Evolutionary conservation across 2,797 vertebrate genomes (phyloP).

Genomic region (Ambastaia sidthimunki): DNA sequence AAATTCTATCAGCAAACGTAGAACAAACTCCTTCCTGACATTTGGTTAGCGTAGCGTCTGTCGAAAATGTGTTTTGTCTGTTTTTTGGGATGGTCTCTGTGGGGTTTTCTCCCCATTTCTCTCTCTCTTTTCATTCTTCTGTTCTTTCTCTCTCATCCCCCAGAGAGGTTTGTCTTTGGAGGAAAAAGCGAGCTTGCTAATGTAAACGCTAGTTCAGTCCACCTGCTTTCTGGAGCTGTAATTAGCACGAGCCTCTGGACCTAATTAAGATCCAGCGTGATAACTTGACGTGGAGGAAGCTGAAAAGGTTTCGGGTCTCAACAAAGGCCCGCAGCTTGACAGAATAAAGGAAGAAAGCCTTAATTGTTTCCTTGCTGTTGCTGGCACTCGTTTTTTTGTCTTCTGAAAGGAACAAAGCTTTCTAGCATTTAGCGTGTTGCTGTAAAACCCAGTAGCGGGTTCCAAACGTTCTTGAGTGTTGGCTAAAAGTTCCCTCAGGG

Average conservation of each 20-base stretch:
- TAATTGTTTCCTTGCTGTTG: slow-evolving; percentile 42
- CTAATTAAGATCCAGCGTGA: slow-evolving; percentile 54
- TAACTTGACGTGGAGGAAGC: slow-evolving; percentile 27
- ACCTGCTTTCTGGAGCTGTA: slow-evolving; percentile 50
- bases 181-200: slow-evolving; percentile 16
- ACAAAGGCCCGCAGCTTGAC: slow-evolving; percentile 9
- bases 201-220: slow-evolving; percentile 30
- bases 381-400: slow-evolving; percentile 20
- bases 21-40: neutral
- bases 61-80: neutral
- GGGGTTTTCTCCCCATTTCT: neutral
- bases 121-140: slow-evolving; percentile 22
- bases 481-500: too few relatives aligned
- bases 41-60: neutral
- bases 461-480: too few relatives aligned
- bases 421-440: neutral
- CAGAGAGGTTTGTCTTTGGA: slow-evolving; percentile 22
- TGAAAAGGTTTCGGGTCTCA: slow-evolving; percentile 25
- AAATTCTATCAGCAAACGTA: neutral
- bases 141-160: slow-evolving; percentile 10
- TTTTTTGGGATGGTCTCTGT: neutral
- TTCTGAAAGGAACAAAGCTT: slow-evolving; percentile 26
- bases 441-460: too few relatives aligned
- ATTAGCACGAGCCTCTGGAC: slow-evolving; percentile 56
- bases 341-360: slow-evolving; percentile 28